A percentile compares a stretch with the other conserved stretches of the same genome.
Conservation (phyloP, 1,140 invertebrate genomes). For the Zophobas atratus region DNA sequence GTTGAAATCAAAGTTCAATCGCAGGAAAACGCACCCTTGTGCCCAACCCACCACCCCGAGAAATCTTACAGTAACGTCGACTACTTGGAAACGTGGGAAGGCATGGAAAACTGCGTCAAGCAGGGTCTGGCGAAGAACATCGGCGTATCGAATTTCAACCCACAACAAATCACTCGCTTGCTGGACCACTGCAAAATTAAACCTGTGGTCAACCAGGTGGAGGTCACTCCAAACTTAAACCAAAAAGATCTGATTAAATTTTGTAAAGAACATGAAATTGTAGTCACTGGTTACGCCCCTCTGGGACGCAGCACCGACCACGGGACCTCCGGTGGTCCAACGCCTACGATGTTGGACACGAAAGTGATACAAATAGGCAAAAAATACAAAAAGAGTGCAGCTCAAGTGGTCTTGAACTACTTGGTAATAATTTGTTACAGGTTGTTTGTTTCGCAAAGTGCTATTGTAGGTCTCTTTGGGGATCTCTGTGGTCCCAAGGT, state of each 20-base stretch:
- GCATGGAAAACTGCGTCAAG: constrained; percentile 79
- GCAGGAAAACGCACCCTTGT: constrained; percentile 69
- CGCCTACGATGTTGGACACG: constrained; percentile 72
- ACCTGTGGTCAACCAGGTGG: constrained; percentile 86
- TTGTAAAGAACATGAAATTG: constrained; percentile 74
- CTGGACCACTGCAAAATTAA: constrained; percentile 76
- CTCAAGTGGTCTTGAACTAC: constrained; percentile 79
- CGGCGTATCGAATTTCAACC: constrained; percentile 92
- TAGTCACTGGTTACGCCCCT: constrained; percentile 75
- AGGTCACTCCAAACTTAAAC: constrained; percentile 81
- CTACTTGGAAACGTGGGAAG: constrained; percentile 79
- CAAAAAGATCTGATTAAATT: constrained; percentile 77
- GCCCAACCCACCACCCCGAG: constrained; percentile 67
- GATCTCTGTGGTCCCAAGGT: constrained; percentile 86
- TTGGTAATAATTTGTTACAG: constrained; percentile 68
- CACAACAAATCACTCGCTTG: constrained; percentile 80
- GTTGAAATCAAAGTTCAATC: constrained; percentile 30
- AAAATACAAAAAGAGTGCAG: constrained; percentile 78
- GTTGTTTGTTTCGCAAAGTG: background rate
- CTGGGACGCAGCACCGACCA: constrained; percentile 72
- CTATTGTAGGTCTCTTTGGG: constrained; percentile 79
- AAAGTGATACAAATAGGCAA: constrained; percentile 73
- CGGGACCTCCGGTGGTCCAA: constrained; percentile 70
- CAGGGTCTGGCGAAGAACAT: constrained; percentile 83
- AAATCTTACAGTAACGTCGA: constrained; percentile 70